These are phyloP conservation scores for Pherbina coryleti DNA, from an alignment of 2,888 invertebrate genomes.

Conservation along the genomic window DNA sequence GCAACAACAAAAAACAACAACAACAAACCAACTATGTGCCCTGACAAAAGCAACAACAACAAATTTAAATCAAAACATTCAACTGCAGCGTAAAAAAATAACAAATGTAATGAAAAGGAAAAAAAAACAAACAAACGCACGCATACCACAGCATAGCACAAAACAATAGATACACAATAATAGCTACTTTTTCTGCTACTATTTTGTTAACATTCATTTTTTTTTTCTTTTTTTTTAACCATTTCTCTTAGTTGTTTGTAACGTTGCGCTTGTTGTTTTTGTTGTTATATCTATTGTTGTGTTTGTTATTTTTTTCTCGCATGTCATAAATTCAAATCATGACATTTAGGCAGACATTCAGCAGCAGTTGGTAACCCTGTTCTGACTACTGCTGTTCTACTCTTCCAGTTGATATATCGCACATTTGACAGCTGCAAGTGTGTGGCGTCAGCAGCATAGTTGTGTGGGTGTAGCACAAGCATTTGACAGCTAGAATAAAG, in stretches of 20 bases:
- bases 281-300: neutral
- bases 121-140: conserved; percentile 36
- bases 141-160: conserved; percentile 27
- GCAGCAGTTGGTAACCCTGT: neutral
- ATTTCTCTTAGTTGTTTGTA: neutral
- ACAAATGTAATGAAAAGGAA: conserved; percentile 20
- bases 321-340: conserved; percentile 32
- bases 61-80: conserved; percentile 37
- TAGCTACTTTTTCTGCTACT: conserved; percentile 32
- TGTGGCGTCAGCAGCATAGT: neutral
- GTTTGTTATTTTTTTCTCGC: neutral
- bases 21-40: conserved; percentile 37
- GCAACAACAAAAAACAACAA: conserved; percentile 45
- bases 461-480: too few species aligned
- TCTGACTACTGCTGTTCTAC: neutral
- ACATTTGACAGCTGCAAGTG: neutral
- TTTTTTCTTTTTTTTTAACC: too few species aligned
- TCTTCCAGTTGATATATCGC: conserved; percentile 2
- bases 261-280: neutral
- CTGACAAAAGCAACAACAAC: conserved; percentile 40
- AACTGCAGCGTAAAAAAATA: conserved; percentile 52
- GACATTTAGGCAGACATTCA: conserved; percentile 23
- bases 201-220: neutral
- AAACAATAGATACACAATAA: conserved; percentile 37
- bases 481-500: neutral